Base-by-base conservation (phyloP, 2,888 invertebrate species). In the Aphidius colemani region DNA sequence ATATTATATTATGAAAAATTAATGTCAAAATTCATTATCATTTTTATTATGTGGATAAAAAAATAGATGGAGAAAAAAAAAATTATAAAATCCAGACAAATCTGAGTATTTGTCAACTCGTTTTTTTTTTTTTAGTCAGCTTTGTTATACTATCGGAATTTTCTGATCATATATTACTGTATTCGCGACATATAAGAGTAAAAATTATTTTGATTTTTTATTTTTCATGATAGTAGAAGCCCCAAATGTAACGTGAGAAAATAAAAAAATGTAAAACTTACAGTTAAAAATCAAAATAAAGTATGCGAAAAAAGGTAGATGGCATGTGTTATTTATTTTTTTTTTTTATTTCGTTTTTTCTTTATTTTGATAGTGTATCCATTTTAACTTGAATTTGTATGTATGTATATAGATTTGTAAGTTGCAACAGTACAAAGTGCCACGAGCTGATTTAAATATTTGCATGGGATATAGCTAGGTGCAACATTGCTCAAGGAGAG, bases 401-500 rank as follows among this genome's bases (percentile, higher is more conserved):
- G 13, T 18, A 18, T 18, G 2, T 18, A 18, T 30, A 30, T n/a
- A n/a, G n/a, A n/a, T 30, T 30, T 30, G 30, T 3, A 30, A 30
- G 1, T 30, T 3, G 30, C 30, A 30, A 39, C 30, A n/a, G n/a
- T 51, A 10, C 40, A 51, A 18, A 30, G 51, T 45, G 53, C 53
- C 39, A 60, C 53, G 7, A 51, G 57, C 11, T 57, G 62, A 62
- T 62, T 62, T 62, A 62, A 62, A 62, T 61, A 63, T 66, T 63
- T 58, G 46, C 60, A 59, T 18, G 41, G 30, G 53, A 59, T 51
- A 61, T 51, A 50, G 18, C 43, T 18, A 18, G 13, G 43, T 11
- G 39, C 39, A 30, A 8, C 45, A 45, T 44, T 30, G 44, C 55
- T 55, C 55, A 18, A 30, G 30, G 44, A 18, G 7, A 53, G 13